Conservation (phyloP, 2,888 invertebrate genomes). For the Mimas tiliae region DNA sequence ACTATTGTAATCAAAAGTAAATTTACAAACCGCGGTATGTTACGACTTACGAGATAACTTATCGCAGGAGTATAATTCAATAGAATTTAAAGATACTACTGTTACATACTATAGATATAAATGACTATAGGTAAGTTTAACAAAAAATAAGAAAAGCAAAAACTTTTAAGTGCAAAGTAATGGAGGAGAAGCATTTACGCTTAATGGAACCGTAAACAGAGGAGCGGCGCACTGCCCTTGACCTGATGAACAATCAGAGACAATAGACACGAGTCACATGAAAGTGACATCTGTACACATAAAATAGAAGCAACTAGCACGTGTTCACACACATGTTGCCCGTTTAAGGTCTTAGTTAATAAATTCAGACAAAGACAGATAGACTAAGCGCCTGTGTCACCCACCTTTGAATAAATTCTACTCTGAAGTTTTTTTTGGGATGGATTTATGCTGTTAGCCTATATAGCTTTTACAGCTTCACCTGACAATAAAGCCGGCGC, state of each 20-base stretch:
- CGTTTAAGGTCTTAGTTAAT: constrained; percentile 31
- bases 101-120: neutral
- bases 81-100: neutral
- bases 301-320: constrained; percentile 5
- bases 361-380: constrained; percentile 18
- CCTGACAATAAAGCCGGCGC: too few species aligned
- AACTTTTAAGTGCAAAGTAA: constrained; percentile 24
- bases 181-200: constrained; percentile 55
- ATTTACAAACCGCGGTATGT: neutral
- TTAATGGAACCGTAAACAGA: constrained; percentile 75
- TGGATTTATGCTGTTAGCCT: too few species aligned
- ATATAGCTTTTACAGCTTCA: too few species aligned
- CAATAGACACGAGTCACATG: constrained; percentile 23
- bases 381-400: neutral
- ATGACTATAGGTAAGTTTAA: neutral
- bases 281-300: constrained; percentile 19
- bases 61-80: neutral
- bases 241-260: constrained; percentile 54
- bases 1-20: neutral
- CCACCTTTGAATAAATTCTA: too few species aligned
- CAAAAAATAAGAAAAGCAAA: too few species aligned
- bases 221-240: constrained; percentile 70
- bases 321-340: constrained; percentile 27
- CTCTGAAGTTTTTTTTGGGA: too few species aligned
- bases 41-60: neutral